These are phyloP conservation scores for Dioctria rufipes DNA, from an alignment of 2,888 invertebrate genomes.

Conservation along the genomic window DNA sequence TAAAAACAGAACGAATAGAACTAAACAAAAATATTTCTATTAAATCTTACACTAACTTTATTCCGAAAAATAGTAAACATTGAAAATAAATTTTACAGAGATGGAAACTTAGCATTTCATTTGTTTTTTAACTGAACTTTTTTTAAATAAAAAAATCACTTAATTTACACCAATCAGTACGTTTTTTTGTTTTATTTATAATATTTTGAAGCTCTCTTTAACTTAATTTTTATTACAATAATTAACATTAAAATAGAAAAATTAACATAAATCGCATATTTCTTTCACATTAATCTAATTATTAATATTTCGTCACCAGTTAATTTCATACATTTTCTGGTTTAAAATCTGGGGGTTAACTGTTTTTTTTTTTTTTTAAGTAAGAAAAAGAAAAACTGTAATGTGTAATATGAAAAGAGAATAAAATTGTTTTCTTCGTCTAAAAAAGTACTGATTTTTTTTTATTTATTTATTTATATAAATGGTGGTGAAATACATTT, in stretches of 20 bases:
- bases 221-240: constrained; percentile 31
- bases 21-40: constrained; percentile 40
- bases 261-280: constrained; percentile 50
- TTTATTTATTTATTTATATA: background rate
- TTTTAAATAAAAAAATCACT: constrained; percentile 40
- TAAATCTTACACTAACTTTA: constrained; percentile 44
- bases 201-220: background rate
- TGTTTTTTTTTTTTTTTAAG: constrained; percentile 25
- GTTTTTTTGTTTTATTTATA: constrained; percentile 43
- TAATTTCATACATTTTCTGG: constrained; percentile 23
- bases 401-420: constrained; percentile 28
- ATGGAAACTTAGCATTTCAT: constrained; percentile 9
- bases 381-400: constrained; percentile 23
- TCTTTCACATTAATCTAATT: constrained; percentile 44
- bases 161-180: constrained; percentile 52
- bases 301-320: constrained; percentile 47
- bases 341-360: constrained; percentile 15
- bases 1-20: constrained; percentile 22
- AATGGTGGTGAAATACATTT: constrained; percentile 33
- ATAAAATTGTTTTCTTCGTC: constrained; percentile 18
- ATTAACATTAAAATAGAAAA: constrained; percentile 38
- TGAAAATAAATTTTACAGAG: constrained; percentile 38
- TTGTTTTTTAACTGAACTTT: constrained; percentile 17
- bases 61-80: constrained; percentile 40
- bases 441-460: constrained; percentile 40